A percentile compares a stretch with the other conserved stretches of the same genome.
Conservation (phyloP, 2,797 vertebrate species). For the Sternarchorhynchus goeldii region DNA sequence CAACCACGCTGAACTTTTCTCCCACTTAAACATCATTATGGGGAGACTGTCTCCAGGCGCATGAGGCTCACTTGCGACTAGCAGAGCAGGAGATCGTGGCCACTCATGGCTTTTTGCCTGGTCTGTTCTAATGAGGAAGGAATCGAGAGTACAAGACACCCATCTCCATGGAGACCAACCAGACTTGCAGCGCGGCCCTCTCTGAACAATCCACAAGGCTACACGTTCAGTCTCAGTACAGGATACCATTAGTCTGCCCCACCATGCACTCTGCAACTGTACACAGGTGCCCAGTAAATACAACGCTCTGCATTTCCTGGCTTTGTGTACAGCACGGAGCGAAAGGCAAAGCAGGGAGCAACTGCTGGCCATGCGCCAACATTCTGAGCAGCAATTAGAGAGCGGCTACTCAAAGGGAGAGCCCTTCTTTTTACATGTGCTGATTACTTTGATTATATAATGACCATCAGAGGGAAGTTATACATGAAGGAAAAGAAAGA, state of each 20-base stretch:
- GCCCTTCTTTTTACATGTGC: too few relatives aligned
- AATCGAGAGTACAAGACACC: slow-evolving; percentile 46
- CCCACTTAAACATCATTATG: background rate
- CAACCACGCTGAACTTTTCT: background rate
- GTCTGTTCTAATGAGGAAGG: slow-evolving; percentile 50
- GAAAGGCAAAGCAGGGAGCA: too few relatives aligned
- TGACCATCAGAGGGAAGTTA: too few relatives aligned
- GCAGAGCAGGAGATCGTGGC: slow-evolving; percentile 14
- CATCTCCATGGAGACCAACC: slow-evolving; percentile 60
- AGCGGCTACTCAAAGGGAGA: too few relatives aligned
- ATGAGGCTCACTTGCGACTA: background rate
- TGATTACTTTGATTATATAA: too few relatives aligned
- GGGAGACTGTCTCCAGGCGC: background rate
- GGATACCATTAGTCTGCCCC: background rate
- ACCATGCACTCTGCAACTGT: background rate
- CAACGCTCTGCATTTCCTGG: too few relatives aligned
- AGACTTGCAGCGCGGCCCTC: slow-evolving; percentile 44
- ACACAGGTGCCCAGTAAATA: too few relatives aligned
- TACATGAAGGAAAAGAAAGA: too few relatives aligned
- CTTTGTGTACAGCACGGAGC: too few relatives aligned
- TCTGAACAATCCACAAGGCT: slow-evolving; percentile 44
- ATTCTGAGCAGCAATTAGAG: too few relatives aligned
- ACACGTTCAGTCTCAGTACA: slow-evolving; percentile 36
- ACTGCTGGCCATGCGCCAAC: too few relatives aligned
- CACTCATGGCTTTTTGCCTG: slow-evolving; percentile 19